Evolutionary conservation across 2,113 vertebrate genomes (phyloP).

Genomic region (Sakesphorus luctuosus): DNA sequence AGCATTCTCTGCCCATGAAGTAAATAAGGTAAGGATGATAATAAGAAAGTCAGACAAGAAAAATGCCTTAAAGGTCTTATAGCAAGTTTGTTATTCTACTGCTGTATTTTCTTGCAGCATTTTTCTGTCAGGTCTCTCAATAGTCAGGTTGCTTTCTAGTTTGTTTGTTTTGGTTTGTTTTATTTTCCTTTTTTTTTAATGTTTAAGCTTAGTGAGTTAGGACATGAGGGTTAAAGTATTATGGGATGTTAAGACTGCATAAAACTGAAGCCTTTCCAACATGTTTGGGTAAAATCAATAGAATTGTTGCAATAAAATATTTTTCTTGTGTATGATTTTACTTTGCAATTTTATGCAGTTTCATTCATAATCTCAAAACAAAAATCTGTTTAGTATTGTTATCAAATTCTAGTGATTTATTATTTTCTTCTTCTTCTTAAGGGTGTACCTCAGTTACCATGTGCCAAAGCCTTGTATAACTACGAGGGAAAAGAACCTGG

Average conservation of each 20-base stretch:
- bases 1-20: background rate
- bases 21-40: background rate
- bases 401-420: background rate
- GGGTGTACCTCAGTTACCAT: slow-evolving; percentile 95
- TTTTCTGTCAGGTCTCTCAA: background rate
- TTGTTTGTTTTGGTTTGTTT: background rate
- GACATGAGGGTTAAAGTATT: background rate
- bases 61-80: background rate
- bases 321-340: background rate
- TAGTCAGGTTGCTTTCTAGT: background rate
- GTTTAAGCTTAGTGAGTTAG: background rate
- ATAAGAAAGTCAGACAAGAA: background rate
- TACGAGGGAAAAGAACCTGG: slow-evolving; percentile 97
- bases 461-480: slow-evolving; percentile 98
- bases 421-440: slow-evolving; percentile 38
- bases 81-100: background rate
- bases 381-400: background rate
- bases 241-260: background rate
- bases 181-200: background rate
- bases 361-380: background rate
- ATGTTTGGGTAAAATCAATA: background rate
- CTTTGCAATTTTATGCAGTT: background rate
- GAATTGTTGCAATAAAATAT: background rate
- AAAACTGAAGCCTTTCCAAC: background rate
- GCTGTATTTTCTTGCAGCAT: background rate